Percentiles rank a stretch among this genome's conserved stretches.
phyloP scores from a whole-genome alignment of 2,113 vertebrate species.

The Petaurus breviceps region DNA sequence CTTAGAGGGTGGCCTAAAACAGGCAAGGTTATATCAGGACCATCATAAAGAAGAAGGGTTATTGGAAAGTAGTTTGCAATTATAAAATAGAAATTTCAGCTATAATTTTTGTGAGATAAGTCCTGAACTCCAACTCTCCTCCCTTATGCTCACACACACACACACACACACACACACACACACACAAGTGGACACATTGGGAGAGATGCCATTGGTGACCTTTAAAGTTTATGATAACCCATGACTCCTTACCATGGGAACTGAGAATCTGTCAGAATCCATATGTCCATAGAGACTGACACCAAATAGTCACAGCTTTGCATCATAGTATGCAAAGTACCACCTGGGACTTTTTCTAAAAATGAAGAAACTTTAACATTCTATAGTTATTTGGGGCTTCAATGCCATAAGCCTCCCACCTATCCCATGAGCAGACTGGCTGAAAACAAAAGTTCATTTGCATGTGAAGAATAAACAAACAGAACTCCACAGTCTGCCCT shows the following conservation, averaged over 20 bases:
- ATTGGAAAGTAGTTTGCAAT: neutral
- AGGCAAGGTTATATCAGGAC: neutral
- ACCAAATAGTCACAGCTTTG: slow-evolving; percentile 63
- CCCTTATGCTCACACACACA: too few relatives aligned
- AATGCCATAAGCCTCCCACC: slow-evolving; percentile 67
- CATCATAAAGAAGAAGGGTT: neutral
- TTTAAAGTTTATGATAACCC: neutral
- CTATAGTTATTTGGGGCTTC: slow-evolving; percentile 69
- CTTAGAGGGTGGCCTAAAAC: neutral
- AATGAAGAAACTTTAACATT: slow-evolving; percentile 66
- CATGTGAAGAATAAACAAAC: slow-evolving; percentile 77
- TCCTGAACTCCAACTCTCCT: neutral
- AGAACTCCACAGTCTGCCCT: slow-evolving; percentile 62
- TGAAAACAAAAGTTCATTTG: slow-evolving; percentile 74
- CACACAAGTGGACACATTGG: neutral
- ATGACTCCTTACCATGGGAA: neutral
- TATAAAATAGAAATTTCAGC: neutral
- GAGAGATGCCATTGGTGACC: neutral
- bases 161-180: too few relatives aligned
- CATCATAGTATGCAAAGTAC: slow-evolving; percentile 54
- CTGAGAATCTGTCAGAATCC: slow-evolving; percentile 34
- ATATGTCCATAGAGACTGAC: slow-evolving; percentile 55
- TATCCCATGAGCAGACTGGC: slow-evolving; percentile 60
- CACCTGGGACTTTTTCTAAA: slow-evolving; percentile 63
- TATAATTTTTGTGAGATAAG: neutral